Conservation (phyloP, 2,113 vertebrate species). For the Colistium nudipinnis region DNA sequence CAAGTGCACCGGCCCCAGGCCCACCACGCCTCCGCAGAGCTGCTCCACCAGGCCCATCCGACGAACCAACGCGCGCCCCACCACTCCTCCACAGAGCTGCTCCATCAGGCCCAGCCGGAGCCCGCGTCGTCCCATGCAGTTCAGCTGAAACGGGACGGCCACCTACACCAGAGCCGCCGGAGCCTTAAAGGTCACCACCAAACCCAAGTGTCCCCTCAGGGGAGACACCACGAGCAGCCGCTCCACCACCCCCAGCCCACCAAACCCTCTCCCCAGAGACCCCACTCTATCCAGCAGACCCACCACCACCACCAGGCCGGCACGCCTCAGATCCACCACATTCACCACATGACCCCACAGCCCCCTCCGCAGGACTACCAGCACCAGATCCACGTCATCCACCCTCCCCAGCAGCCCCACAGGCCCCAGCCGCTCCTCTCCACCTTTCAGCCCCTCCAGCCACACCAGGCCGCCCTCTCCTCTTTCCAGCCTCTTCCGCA, state of each 20-base stretch:
- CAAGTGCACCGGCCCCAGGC: conserved; percentile 64
- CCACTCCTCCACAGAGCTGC: conserved; percentile 71
- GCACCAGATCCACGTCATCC: conserved; percentile 79
- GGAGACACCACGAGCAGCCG: conserved; percentile 69
- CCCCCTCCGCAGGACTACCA: conserved; percentile 70
- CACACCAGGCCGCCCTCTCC: conserved; percentile 71
- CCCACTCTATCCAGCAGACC: conserved; percentile 79
- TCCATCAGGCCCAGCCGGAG: conserved; percentile 71
- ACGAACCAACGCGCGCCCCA: conserved; percentile 56
- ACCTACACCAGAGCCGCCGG: conserved; percentile 69
- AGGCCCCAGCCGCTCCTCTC: conserved; percentile 77
- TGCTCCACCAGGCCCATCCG: conserved; percentile 72
- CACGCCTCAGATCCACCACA: conserved; percentile 73
- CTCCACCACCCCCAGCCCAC: conserved; percentile 72
- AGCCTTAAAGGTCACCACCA: conserved; percentile 73
- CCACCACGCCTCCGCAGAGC: conserved; percentile 71
- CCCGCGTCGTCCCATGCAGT: conserved; percentile 61
- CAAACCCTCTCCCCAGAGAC: conserved; percentile 76
- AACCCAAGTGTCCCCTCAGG: conserved; percentile 57
- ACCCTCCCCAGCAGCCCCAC: conserved; percentile 78
- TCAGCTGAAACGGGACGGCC: conserved; percentile 68
- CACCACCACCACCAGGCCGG: conserved; percentile 72
- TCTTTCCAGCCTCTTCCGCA: conserved; percentile 77
- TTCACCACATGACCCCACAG: conserved; percentile 76
- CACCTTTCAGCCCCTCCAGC: conserved; percentile 80